These are phyloP conservation scores for Loris lydekkerianus DNA, from an alignment of 2,797 vertebrate genomes.

Conservation along the genomic window DNA sequence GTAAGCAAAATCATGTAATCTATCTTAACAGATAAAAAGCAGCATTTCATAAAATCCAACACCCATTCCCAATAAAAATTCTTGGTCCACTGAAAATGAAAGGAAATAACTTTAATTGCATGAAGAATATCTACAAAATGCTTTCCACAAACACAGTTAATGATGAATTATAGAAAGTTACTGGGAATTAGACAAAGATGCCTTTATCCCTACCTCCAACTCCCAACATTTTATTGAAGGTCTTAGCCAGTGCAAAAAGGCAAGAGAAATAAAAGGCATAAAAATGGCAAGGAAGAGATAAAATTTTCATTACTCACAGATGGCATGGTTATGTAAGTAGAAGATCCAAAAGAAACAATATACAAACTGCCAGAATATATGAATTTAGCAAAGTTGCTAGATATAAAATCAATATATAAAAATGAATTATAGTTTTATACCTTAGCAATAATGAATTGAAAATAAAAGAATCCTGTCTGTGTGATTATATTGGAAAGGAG, in stretches of 20 bases:
- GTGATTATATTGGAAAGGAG: not conserved
- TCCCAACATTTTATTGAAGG: not conserved
- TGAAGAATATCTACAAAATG: not conserved
- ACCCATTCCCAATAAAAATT: not conserved
- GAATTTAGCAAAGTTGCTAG: not conserved
- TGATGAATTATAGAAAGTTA: conserved; percentile 9
- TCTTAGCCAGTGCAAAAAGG: not conserved
- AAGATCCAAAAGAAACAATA: not conserved
- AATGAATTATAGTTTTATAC: not conserved
- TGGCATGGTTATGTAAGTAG: not conserved
- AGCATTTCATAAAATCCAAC: conserved; percentile 36
- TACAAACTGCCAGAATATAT: not conserved
- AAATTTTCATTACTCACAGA: not conserved
- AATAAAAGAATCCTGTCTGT: not conserved
- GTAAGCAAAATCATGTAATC: not conserved
- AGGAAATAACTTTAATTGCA: not conserved
- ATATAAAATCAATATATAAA: not conserved
- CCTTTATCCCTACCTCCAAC: not conserved
- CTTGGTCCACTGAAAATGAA: conserved; percentile 12
- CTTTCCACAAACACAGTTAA: not conserved
- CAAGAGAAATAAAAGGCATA: not conserved
- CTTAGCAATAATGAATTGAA: not conserved
- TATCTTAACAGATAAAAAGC: not conserved
- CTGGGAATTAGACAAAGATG: not conserved
- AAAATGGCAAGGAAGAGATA: conserved; percentile 14